Evolutionary conservation across 2,113 vertebrate genomes (phyloP), one percentile per base, ranked within the genome.

Genomic region (Natator depressus): DNA sequence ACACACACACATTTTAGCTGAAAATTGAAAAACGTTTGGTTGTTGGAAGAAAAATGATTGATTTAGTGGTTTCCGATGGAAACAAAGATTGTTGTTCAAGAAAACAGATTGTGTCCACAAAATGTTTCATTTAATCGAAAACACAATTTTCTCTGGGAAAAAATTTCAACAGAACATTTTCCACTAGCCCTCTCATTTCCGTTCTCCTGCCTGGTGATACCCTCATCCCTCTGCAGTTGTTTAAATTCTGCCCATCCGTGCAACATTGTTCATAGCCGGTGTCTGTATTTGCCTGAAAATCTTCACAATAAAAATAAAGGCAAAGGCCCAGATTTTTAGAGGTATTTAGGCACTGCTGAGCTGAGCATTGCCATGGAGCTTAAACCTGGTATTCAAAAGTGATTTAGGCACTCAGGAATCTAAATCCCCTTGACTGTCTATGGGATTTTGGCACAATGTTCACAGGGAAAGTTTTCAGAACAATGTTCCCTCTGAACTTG

Each of bases 241-340:
- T 79, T 2, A 6, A 0, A 19, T 86, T 14, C 22, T 88, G 10
- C 57, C 50, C 42, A 72, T 0, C 5, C 0, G 1, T 20, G 88
- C 84, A 80, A 47, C 62, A 35, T 69, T 65, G 88, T 85, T 57
- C 14, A 78, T 4, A 8, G 22, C 62, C 75, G 0, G 1, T 53
- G 80, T 87, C 85, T 83, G 20, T 87, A 88, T 29, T 69, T 85
- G 89, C 85, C 81, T 69, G 51, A 93, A 95, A 89, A 96, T 92
- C 89, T 85, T 87, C 91, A 49, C 5, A 59, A 89, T 87, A 83
- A 93, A 69, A 91, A 69, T 94, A 93, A 96, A 96, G 87, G 65
- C 87, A 46, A 95, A 94, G 89, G 90, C 65, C 91, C 88, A 94
- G 90, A 90, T 96, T 96, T 93, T 93, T 89, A 88, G 95, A 97